Evolutionary conservation across 2,888 invertebrate genomes (phyloP).

Genomic region (Pachycephus smyrnensis): DNA sequence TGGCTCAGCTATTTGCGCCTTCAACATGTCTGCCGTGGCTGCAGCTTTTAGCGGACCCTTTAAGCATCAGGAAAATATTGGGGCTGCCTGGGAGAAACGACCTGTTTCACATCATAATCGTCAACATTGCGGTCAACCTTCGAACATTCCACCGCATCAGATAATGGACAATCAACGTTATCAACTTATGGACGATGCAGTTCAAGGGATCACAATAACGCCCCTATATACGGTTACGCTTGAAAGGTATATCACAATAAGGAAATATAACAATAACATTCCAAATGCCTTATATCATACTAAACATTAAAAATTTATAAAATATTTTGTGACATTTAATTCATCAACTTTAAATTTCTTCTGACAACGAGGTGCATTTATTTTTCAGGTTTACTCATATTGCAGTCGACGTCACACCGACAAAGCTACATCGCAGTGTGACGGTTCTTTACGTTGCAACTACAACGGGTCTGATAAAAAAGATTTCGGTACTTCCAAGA

Average conservation of each 20-base stretch:
- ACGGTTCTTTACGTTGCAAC: conserved; percentile 88
- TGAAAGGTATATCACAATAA: conserved; percentile 68
- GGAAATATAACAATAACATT: background rate
- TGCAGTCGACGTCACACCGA: conserved; percentile 83
- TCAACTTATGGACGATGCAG: conserved; percentile 89
- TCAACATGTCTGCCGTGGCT: conserved; percentile 85
- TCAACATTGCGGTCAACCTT: conserved; percentile 63
- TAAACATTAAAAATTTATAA: background rate
- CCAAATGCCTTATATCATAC: background rate
- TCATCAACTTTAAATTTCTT: background rate
- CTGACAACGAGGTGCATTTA: background rate
- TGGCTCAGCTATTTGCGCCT: conserved; percentile 93
- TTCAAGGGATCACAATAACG: conserved; percentile 78
- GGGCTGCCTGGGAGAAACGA: conserved; percentile 82
- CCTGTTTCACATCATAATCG: conserved; percentile 67
- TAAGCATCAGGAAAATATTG: conserved; percentile 83
- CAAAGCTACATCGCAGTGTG: conserved; percentile 77
- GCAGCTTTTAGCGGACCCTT: conserved; percentile 87
- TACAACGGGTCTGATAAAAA: conserved; percentile 79
- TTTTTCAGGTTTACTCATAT: conserved; percentile 75
- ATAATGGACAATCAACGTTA: conserved; percentile 79
- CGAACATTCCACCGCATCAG: conserved; percentile 60
- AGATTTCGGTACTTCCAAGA: conserved; percentile 81
- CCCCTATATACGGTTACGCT: conserved; percentile 80
- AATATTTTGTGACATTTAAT: background rate